Evolutionary conservation across 1,140 invertebrate genomes (phyloP), one percentile per base, ranked within the genome.

Genomic region (Leptinotarsa undecemlineata): DNA sequence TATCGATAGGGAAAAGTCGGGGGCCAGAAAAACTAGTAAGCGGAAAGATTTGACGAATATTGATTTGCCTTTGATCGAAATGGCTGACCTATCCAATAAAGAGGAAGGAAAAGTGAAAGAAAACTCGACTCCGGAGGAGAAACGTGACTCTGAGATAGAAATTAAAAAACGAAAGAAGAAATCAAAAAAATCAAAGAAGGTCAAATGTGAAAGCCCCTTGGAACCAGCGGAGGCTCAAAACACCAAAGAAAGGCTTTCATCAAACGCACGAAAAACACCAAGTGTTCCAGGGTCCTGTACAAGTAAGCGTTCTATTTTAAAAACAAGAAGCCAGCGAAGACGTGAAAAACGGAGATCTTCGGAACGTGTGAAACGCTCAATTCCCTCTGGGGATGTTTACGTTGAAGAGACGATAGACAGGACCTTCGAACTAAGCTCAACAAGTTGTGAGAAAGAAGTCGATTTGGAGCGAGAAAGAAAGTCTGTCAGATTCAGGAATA

Each of bases 121-220:
- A 61, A 61, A 20, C 17, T 68, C 66, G 11, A 47, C 66, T 42
- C 23, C 23, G 13, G 66, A 68, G 42, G 66, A 68, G 23, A 33
- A 68, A 33, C 26, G 66, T 14, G 66, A 68, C 19, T 68, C 66
- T 42, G 66, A 68, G 42, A 15, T 68, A 42, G 66, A 68, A n/a
- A 42, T 68, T 19, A 68, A 48, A n/a, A 57, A 57, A n/a, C 51
- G 17, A 3, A 57, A 57, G 11, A 68, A 42, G 33, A 68, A 68
- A 47, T 19, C n/a, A 0, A 68, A 47, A 42, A 42, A 68, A 68
- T 26, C n/a, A 8, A 23, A 66, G 21, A 62, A 62, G 60, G 33
- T 42, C 8, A 42, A 42, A 42, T 42, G 33, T 3, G 33, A 42
- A 11, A 42, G 33, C 33, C 33, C 33, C 8, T 42, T 42, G n/a